phyloP scores from a whole-genome alignment of 1,140 invertebrate species.

The Onthophagus taurus region DNA sequence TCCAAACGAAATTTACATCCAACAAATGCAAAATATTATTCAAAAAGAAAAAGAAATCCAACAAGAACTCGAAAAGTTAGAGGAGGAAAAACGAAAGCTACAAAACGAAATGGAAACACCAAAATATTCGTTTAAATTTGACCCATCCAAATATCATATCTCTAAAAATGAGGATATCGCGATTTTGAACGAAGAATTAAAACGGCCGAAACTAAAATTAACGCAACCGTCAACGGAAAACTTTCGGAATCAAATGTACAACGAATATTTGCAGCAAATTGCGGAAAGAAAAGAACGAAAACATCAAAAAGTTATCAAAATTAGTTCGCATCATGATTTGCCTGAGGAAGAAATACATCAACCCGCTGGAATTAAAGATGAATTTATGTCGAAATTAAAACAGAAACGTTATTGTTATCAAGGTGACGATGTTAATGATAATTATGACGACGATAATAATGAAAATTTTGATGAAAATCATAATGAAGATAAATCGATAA shows the following conservation, averaged over 20 bases:
- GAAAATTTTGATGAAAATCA: conserved; percentile 24
- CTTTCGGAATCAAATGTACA: conserved; percentile 67
- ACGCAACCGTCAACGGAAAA: conserved; percentile 46
- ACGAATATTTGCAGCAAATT: conserved; percentile 71
- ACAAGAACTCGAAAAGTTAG: conserved; percentile 47
- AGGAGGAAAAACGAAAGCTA: conserved; percentile 43
- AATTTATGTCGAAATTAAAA: conserved; percentile 62
- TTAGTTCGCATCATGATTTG: conserved; percentile 33
- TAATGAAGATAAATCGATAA: conserved; percentile 38
- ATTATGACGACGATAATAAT: conserved; percentile 40
- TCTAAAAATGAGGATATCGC: conserved; percentile 30
- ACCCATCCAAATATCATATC: conserved; percentile 28
- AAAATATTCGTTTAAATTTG: conserved; percentile 19
- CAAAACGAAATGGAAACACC: conserved; percentile 21
- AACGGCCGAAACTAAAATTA: conserved; percentile 21
- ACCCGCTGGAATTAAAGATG: conserved; percentile 48
- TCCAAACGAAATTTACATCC: conserved; percentile 54
- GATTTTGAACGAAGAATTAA: conserved; percentile 15
- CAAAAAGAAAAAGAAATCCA: conserved; percentile 56
- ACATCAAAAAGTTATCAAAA: conserved; percentile 67
- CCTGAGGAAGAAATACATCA: too few species aligned
- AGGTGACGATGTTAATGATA: conserved; percentile 37
- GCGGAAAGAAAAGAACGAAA: conserved; percentile 66
- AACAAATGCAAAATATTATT: conserved; percentile 58
- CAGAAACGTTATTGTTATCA: too few species aligned